These are phyloP conservation scores for Arvicanthis niloticus DNA, from an alignment of 2,113 vertebrate genomes.

Conservation along the genomic window DNA sequence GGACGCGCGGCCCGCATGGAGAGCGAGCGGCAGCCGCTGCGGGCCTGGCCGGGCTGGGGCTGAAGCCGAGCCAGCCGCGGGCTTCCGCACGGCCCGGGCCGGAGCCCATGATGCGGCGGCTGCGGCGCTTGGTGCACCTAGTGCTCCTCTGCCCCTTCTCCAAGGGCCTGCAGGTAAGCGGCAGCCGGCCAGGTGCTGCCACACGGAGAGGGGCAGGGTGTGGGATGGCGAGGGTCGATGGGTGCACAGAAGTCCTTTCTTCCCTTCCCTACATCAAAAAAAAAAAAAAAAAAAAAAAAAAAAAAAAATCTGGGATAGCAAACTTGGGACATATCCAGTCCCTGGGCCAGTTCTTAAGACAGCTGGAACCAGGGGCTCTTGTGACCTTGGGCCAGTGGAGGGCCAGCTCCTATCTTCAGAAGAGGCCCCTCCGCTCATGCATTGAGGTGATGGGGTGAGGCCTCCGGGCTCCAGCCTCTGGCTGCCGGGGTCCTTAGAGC, in stretches of 20 bases:
- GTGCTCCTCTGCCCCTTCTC: constrained; percentile 94
- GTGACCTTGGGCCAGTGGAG: constrained; percentile 63
- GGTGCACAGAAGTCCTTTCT: background rate
- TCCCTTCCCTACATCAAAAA: background rate
- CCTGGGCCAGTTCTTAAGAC: background rate
- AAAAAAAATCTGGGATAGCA: background rate
- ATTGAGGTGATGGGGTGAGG: background rate
- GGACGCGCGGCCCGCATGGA: constrained; percentile 61
- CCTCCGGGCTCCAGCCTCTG: background rate
- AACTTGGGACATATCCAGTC: background rate
- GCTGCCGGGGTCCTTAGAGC: background rate
- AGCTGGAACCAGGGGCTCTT: background rate
- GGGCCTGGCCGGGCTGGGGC: constrained; percentile 67
- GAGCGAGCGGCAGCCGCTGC: constrained; percentile 17
- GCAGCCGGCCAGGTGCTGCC: background rate
- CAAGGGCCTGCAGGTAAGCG: constrained; percentile 93
- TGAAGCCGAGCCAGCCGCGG: constrained; percentile 46
- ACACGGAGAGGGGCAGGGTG: background rate
- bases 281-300: background rate
- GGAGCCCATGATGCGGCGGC: constrained; percentile 89
- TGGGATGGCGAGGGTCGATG: background rate
- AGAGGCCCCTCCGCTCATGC: background rate
- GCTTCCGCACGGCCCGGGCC: constrained; percentile 40
- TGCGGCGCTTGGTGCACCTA: constrained; percentile 92
- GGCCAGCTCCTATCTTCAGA: background rate